Conservation (phyloP, 2,797 vertebrate species). For the Typhlichthys subterraneus region DNA sequence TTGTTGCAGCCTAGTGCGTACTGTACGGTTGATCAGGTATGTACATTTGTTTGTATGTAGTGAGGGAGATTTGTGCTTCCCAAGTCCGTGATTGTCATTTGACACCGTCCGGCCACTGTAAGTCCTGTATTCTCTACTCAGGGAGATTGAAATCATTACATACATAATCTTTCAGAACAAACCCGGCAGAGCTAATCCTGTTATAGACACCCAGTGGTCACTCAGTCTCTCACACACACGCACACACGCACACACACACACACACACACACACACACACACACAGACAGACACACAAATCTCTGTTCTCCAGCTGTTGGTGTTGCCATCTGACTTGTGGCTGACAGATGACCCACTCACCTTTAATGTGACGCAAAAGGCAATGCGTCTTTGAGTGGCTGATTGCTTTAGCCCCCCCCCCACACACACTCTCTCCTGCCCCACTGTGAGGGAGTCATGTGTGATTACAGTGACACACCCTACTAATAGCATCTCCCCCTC, state of each 20-base stretch:
- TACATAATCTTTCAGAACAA: constrained; percentile 47
- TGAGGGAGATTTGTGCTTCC: neutral
- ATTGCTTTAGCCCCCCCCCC: constrained; percentile 36
- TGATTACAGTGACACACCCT: constrained; percentile 40
- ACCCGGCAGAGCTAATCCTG: constrained; percentile 52
- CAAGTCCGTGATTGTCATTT: constrained; percentile 21
- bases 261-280: constrained; percentile 2
- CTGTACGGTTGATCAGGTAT: neutral
- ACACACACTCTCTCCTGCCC: constrained; percentile 19
- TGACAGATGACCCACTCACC: constrained; percentile 53
- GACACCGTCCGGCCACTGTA: constrained; percentile 11
- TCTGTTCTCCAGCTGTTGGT: constrained; percentile 29
- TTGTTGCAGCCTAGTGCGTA: no score
- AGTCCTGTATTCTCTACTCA: constrained; percentile 35
- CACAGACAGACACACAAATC: constrained; percentile 4
- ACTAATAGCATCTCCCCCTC: constrained; percentile 6
- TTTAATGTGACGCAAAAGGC: constrained; percentile 47
- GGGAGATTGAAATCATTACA: constrained; percentile 53
- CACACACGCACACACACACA: neutral
- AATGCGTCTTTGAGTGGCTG: constrained; percentile 28
- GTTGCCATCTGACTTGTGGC: constrained; percentile 31
- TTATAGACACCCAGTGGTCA: constrained; percentile 26
- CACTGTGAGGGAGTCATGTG: constrained; percentile 37
- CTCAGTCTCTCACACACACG: neutral
- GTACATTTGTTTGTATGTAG: neutral